Percentiles rank a stretch among this genome's conserved stretches.
These are phyloP conservation scores for Centropristis striata DNA, from an alignment of 2,113 vertebrate species.

Conservation along the genomic window DNA sequence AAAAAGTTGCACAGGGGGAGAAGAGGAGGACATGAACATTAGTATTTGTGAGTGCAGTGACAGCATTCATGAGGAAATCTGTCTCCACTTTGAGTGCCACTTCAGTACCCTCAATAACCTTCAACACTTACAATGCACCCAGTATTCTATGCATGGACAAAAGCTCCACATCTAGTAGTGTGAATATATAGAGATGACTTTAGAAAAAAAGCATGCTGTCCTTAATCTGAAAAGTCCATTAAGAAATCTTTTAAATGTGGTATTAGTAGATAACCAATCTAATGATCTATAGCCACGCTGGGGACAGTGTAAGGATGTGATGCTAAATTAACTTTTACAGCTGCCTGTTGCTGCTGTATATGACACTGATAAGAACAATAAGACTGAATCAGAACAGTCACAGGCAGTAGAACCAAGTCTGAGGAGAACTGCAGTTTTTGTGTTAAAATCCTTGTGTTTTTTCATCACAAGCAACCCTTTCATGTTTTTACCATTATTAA, in stretches of 20 bases:
- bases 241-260: background rate
- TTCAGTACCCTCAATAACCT: constrained; percentile 40
- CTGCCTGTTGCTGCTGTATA: background rate
- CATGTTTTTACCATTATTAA: background rate
- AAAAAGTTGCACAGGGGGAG: constrained; percentile 28
- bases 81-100: constrained; percentile 38
- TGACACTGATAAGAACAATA: background rate
- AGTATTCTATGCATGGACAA: background rate
- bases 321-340: background rate
- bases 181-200: constrained; percentile 4
- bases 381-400: background rate
- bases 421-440: background rate
- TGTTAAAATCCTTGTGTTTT: background rate
- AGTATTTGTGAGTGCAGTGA: constrained; percentile 47
- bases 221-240: background rate
- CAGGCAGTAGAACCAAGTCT: background rate
- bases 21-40: constrained; percentile 28
- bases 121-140: constrained; percentile 11
- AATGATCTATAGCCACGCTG: background rate
- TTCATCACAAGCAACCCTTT: background rate
- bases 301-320: background rate
- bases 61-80: constrained; percentile 53
- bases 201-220: background rate
- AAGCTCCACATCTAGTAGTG: background rate
- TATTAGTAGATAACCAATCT: background rate